These are phyloP conservation scores for Malthinus flaveolus DNA, from an alignment of 2,888 invertebrate genomes.

Conservation along the genomic window DNA sequence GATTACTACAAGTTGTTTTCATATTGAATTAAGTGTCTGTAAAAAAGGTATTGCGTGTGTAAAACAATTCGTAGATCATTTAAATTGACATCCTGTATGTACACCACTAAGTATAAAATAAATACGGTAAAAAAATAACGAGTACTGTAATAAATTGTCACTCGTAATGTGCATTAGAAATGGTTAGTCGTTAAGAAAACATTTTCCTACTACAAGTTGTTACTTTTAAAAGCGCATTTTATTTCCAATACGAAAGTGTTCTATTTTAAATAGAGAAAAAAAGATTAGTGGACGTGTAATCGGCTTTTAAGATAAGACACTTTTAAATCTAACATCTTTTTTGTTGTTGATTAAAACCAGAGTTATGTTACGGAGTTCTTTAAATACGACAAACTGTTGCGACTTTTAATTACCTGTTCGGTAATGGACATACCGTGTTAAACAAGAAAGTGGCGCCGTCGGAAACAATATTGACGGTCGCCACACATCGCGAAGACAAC, in stretches of 20 bases:
- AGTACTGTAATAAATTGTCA: slow-evolving; percentile 13
- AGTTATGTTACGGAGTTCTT: slow-evolving; percentile 45
- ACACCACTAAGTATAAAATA: not conserved
- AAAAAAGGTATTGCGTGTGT: no score
- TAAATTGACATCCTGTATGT: slow-evolving; percentile 1
- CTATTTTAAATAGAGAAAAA: slow-evolving; percentile 25
- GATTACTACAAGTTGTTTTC: no score
- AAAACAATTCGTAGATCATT: not conserved
- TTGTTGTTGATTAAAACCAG: slow-evolving; percentile 51
- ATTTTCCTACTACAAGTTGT: slow-evolving; percentile 17
- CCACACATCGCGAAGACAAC: slow-evolving; percentile 45
- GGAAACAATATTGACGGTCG: slow-evolving; percentile 50
- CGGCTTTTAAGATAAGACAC: slow-evolving; percentile 31
- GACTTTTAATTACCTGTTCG: slow-evolving; percentile 56
- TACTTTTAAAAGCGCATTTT: slow-evolving; percentile 24
- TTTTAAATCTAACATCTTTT: slow-evolving; percentile 37
- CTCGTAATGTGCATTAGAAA: slow-evolving; percentile 7
- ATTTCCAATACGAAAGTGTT: slow-evolving; percentile 18
- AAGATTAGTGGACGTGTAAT: slow-evolving; percentile 28
- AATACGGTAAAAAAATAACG: not conserved
- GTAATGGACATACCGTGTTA: slow-evolving; percentile 57
- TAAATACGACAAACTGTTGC: slow-evolving; percentile 50
- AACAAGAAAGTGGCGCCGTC: slow-evolving; percentile 54
- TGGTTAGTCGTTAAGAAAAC: slow-evolving; percentile 8
- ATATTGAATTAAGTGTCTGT: no score